These are phyloP conservation scores for Meteorus cinctellus DNA, from an alignment of 2,888 invertebrate genomes.

Conservation along the genomic window DNA sequence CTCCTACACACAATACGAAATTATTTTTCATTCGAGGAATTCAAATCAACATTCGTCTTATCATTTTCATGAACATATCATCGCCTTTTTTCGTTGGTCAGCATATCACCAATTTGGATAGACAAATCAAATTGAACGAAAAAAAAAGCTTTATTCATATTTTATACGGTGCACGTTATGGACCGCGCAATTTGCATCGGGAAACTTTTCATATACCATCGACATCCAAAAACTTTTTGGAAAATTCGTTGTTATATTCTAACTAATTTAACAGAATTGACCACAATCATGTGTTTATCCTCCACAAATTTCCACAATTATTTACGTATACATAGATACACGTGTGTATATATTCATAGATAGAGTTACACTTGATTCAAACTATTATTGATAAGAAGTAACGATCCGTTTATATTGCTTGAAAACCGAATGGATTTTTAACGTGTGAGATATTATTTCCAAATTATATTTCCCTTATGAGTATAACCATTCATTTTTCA, in stretches of 20 bases:
- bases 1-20: background rate
- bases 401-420: slow-evolving; percentile 22
- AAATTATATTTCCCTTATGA: background rate
- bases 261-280: slow-evolving; percentile 15
- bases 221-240: background rate
- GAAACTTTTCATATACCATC: background rate
- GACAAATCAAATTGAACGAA: slow-evolving; percentile 8
- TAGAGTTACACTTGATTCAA: slow-evolving; percentile 61
- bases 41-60: background rate
- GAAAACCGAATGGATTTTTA: background rate
- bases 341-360: slow-evolving; percentile 34
- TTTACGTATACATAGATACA: slow-evolving; percentile 27
- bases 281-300: background rate
- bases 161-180: slow-evolving; percentile 54
- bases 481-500: background rate
- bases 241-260: slow-evolving; percentile 2
- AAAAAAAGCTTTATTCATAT: slow-evolving; percentile 24
- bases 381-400: slow-evolving; percentile 43
- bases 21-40: background rate
- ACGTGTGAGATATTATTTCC: background rate
- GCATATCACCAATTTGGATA: background rate
- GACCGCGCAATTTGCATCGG: slow-evolving; percentile 1
- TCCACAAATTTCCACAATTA: background rate
- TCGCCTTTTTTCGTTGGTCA: background rate
- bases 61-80: background rate